Conservation (phyloP, 2,888 invertebrate genomes). For the Hirtodrosophila confusa region DNA sequence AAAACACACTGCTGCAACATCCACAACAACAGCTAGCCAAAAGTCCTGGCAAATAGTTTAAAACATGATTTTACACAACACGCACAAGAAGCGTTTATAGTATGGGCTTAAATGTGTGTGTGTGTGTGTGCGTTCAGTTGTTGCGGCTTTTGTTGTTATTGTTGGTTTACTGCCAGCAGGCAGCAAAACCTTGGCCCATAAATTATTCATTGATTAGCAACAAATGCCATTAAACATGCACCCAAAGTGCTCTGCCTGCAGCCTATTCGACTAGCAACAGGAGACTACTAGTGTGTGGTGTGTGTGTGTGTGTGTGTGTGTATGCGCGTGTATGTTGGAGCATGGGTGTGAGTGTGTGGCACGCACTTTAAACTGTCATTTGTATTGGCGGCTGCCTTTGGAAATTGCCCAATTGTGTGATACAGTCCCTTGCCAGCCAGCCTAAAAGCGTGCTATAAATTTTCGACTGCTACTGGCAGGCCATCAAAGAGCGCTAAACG, state of each 20-base stretch:
- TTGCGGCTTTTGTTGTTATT: slow-evolving; percentile 19
- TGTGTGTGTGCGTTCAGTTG: slow-evolving; percentile 18
- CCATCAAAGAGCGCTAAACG: slow-evolving; percentile 76
- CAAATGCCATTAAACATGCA: slow-evolving; percentile 78
- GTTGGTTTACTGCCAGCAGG: slow-evolving; percentile 38
- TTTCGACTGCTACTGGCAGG: slow-evolving; percentile 50
- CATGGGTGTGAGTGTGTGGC: slow-evolving; percentile 14
- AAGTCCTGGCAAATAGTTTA: slow-evolving; percentile 52
- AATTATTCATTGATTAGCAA: slow-evolving; percentile 82
- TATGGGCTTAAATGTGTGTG: neutral
- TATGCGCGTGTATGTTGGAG: slow-evolving; percentile 1
- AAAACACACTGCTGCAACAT: slow-evolving; percentile 1
- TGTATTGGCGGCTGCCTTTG: slow-evolving; percentile 58
- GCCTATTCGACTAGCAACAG: slow-evolving; percentile 38
- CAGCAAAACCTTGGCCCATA: slow-evolving; percentile 71
- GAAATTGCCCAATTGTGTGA: slow-evolving; percentile 71
- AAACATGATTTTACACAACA: slow-evolving; percentile 53
- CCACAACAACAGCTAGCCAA: slow-evolving; percentile 20
- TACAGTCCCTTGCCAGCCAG: slow-evolving; percentile 20
- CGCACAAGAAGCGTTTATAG: slow-evolving; percentile 29
- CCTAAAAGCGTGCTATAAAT: slow-evolving; percentile 69
- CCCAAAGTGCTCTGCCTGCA: slow-evolving; percentile 67
- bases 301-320: slow-evolving; percentile 7
- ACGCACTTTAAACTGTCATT: slow-evolving; percentile 76
- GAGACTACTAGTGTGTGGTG: slow-evolving; percentile 14